phyloP scores from a whole-genome alignment of 1,140 invertebrate genomes.

The Neoseiulus cucumeris region DNA sequence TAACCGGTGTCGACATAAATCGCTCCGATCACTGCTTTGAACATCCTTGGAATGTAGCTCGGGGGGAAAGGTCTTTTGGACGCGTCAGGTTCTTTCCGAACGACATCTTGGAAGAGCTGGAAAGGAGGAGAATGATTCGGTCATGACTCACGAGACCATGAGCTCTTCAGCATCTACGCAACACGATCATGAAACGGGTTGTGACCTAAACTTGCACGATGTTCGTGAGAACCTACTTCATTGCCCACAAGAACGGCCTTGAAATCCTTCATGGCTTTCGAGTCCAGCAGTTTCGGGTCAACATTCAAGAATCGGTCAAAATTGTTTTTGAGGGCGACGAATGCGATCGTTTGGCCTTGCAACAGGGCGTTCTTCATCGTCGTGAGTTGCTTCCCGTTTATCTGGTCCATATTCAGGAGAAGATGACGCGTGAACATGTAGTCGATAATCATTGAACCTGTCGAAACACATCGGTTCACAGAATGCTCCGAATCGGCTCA shows the following conservation, averaged over 20 bases:
- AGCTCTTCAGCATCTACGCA: no score
- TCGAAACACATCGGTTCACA: background rate
- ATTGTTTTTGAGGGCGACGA: background rate
- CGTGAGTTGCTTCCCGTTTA: background rate
- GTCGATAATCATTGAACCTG: background rate
- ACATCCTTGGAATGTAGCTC: background rate
- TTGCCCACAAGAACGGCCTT: background rate
- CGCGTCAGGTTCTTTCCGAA: background rate
- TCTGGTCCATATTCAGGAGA: background rate
- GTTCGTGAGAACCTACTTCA: background rate
- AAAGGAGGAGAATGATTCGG: no score
- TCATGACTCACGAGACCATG: no score
- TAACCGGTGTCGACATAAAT: slow-evolving; percentile 1
- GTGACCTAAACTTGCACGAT: no score
- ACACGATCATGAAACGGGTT: no score
- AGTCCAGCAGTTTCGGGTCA: background rate
- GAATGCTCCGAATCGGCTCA: background rate
- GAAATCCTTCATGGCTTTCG: background rate
- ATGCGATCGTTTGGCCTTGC: background rate
- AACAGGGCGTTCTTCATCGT: background rate
- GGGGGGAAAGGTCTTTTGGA: background rate
- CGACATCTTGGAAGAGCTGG: background rate
- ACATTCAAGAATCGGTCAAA: background rate
- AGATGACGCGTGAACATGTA: background rate
- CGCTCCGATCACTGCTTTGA: background rate